Evolutionary conservation across 2,888 invertebrate genomes (phyloP).

Genomic region (Platerodrilus igneus): DNA sequence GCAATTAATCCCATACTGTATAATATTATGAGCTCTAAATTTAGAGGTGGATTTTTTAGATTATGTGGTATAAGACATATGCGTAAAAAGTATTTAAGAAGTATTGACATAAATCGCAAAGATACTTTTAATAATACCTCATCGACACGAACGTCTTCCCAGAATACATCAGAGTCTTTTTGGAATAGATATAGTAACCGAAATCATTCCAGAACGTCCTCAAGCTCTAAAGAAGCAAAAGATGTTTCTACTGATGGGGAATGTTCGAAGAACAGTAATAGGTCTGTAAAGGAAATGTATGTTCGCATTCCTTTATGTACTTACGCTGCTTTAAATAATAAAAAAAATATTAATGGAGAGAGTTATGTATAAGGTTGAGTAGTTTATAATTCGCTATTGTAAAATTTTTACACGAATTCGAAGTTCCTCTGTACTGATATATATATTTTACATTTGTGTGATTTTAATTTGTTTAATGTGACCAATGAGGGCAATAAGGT

Average conservation of each 20-base stretch:
- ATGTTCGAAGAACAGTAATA: slow-evolving; percentile 21
- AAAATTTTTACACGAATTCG: too few relatives aligned
- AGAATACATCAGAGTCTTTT: slow-evolving; percentile 58
- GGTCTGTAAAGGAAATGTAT: slow-evolving; percentile 33
- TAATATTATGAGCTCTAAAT: slow-evolving; percentile 88
- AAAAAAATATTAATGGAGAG: slow-evolving; percentile 37
- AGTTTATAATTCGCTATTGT: too few relatives aligned
- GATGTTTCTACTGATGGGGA: slow-evolving; percentile 32
- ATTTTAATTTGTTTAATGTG: too few relatives aligned
- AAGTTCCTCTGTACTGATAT: too few relatives aligned
- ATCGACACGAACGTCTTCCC: slow-evolving; percentile 56
- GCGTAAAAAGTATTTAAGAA: slow-evolving; percentile 44
- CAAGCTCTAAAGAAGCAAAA: slow-evolving; percentile 38
- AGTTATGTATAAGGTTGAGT: slow-evolving; percentile 42
- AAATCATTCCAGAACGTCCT: slow-evolving; percentile 36
- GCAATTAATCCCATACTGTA: slow-evolving; percentile 89
- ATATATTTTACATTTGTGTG: too few relatives aligned
- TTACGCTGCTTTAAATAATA: slow-evolving; percentile 31
- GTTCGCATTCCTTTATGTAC: slow-evolving; percentile 38
- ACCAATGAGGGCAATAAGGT: too few relatives aligned
- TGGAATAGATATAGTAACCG: slow-evolving; percentile 59
- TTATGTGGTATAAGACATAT: slow-evolving; percentile 51
- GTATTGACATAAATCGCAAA: slow-evolving; percentile 55
- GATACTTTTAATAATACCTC: slow-evolving; percentile 65
- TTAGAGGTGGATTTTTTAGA: slow-evolving; percentile 74